Conservation (phyloP, 2,888 invertebrate species). For the Lasioglossum zephyrum region DNA sequence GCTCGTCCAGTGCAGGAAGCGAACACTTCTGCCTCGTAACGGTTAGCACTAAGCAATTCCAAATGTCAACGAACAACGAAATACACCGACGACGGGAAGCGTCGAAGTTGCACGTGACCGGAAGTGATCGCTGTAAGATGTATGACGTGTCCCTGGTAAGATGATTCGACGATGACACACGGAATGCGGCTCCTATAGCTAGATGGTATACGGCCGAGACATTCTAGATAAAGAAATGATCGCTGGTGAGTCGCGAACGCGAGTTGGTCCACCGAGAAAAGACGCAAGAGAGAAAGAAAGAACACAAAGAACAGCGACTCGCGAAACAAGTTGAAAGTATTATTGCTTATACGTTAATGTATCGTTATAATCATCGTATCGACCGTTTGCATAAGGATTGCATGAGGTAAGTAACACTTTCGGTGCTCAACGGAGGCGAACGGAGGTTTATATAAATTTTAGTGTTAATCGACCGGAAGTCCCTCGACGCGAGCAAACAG, state of each 20-base stretch:
- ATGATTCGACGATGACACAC: neutral
- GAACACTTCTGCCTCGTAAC: neutral
- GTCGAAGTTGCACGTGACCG: neutral
- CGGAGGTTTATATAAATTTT: conserved; percentile 63
- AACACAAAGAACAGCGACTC: conserved; percentile 7
- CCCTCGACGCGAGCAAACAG: neutral
- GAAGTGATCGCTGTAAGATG: neutral
- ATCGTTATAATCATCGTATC: conserved; percentile 67
- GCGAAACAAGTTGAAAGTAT: conserved; percentile 82
- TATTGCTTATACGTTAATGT: conserved; percentile 80
- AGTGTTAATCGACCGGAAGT: conserved; percentile 44
- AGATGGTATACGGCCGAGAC: conserved; percentile 2
- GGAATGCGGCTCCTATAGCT: conserved; percentile 37
- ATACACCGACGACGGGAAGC: neutral
- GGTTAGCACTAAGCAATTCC: neutral
- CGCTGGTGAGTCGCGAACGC: neutral
- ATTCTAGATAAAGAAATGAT: neutral
- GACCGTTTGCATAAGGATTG: conserved; percentile 71
- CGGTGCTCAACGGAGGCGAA: conserved; percentile 69
- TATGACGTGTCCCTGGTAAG: neutral
- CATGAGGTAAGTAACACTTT: conserved; percentile 63
- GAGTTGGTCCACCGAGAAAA: conserved; percentile 34
- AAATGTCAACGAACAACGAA: conserved; percentile 4
- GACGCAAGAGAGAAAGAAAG: neutral
- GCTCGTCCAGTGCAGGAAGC: neutral